phyloP scores from a whole-genome alignment of 2,797 vertebrate genomes.

The Amniataba percoides region DNA sequence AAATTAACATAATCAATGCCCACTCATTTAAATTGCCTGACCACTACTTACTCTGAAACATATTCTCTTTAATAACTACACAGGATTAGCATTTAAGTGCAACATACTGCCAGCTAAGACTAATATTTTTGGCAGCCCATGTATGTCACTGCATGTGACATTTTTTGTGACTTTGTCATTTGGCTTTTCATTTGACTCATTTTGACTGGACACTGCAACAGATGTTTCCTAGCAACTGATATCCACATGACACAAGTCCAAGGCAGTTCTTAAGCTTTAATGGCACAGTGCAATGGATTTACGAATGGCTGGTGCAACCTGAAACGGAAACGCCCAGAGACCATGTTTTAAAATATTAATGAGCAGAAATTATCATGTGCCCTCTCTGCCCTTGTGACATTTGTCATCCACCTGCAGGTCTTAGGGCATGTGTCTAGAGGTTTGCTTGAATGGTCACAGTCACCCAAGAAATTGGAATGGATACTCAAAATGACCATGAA shows the following conservation, averaged over 20 bases:
- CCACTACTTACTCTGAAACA: not conserved
- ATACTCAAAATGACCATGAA: constrained; percentile 16
- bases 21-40: not conserved
- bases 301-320: constrained; percentile 13
- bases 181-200: not conserved
- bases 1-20: not conserved
- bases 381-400: constrained; percentile 49
- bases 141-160: too few relatives aligned
- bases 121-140: not conserved
- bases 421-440: constrained; percentile 30
- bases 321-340: constrained; percentile 21
- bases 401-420: constrained; percentile 36
- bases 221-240: not conserved
- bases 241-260: not conserved
- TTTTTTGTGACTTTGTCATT: constrained; percentile 9
- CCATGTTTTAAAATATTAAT: constrained; percentile 53
- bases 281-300: not conserved
- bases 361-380: constrained; percentile 27
- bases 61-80: not conserved
- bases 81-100: not conserved
- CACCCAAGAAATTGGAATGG: constrained; percentile 28
- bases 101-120: not conserved
- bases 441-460: constrained; percentile 23
- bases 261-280: too few relatives aligned
- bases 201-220: not conserved